Evolutionary conservation across 2,888 invertebrate species (phyloP).

Genomic region (Cantharis flavilabris): DNA sequence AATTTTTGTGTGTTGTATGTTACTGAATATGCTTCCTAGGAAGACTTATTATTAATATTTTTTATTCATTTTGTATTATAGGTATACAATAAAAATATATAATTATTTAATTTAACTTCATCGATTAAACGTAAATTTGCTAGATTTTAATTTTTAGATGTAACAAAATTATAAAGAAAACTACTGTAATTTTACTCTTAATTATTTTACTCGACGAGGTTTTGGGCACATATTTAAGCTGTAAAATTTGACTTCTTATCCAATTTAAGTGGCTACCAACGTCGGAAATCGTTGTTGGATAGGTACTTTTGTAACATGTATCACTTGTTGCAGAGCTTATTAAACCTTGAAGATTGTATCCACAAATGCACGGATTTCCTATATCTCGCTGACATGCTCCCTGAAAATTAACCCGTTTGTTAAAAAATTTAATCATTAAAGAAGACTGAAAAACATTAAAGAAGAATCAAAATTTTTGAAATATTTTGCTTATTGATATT

Average conservation of each 20-base stretch:
- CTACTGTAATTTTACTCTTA: neutral
- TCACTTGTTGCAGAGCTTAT: neutral
- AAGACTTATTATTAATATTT: neutral
- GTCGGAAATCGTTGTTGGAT: constrained; percentile 5
- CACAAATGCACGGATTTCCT: constrained; percentile 7
- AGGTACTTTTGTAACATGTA: neutral
- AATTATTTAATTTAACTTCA: neutral
- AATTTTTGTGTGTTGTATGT: constrained; percentile 17
- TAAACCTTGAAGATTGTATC: constrained; percentile 6
- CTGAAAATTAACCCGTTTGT: neutral
- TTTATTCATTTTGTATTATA: neutral
- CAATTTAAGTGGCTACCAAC: constrained; percentile 8
- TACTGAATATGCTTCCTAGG: constrained; percentile 16
- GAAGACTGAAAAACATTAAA: no score
- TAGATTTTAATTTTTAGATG: neutral
- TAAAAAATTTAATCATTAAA: no score
- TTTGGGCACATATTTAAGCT: neutral
- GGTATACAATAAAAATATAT: neutral
- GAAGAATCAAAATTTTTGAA: no score
- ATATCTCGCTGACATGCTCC: constrained; percentile 1
- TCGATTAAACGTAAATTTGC: neutral
- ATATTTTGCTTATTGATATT: neutral
- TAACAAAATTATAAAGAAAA: neutral
- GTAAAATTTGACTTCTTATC: constrained; percentile 1
- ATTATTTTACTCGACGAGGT: neutral